Conservation (phyloP, 2,797 vertebrate genomes). For the Premnoplex brunnescens region DNA sequence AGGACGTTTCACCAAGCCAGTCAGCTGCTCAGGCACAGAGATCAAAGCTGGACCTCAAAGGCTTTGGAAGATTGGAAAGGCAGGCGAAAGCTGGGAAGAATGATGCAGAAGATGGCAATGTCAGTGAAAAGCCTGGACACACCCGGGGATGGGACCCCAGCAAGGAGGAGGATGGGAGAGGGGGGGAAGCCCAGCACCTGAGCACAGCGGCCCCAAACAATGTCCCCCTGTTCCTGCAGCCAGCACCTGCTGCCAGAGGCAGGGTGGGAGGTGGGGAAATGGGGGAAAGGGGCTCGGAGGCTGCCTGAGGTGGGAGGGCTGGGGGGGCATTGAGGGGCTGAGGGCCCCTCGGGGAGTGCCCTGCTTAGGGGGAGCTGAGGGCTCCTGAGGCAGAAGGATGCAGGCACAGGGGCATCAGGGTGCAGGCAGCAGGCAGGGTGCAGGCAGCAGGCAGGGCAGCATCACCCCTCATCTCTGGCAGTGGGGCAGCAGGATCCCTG, state of each 20-base stretch:
- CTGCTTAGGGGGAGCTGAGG: not conserved
- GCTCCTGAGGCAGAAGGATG: not conserved
- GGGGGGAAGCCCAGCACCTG: constrained; percentile 10
- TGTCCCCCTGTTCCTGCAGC: constrained; percentile 20
- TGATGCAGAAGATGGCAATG: not conserved
- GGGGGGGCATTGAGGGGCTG: not conserved
- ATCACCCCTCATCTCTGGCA: not conserved
- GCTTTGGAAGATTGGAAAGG: not conserved
- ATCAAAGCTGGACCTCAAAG: constrained; percentile 4
- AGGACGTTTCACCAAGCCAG: not conserved
- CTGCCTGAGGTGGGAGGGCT: not conserved
- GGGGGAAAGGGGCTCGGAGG: not conserved
- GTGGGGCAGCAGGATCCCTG: not conserved
- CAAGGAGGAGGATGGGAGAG: not conserved
- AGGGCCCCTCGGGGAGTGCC: not conserved
- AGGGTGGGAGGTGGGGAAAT: not conserved
- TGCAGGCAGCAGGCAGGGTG: not conserved
- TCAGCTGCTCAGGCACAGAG: not conserved
- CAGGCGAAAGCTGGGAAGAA: not conserved
- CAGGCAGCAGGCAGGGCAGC: not conserved
- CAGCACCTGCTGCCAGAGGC: constrained; percentile 1
- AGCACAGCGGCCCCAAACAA: not conserved
- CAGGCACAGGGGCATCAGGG: not conserved
- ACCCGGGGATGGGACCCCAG: not conserved
- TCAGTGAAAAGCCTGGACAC: not conserved